Evolutionary conservation across 2,888 invertebrate genomes (phyloP).

Genomic region (Heterodera filipjevi): DNA sequence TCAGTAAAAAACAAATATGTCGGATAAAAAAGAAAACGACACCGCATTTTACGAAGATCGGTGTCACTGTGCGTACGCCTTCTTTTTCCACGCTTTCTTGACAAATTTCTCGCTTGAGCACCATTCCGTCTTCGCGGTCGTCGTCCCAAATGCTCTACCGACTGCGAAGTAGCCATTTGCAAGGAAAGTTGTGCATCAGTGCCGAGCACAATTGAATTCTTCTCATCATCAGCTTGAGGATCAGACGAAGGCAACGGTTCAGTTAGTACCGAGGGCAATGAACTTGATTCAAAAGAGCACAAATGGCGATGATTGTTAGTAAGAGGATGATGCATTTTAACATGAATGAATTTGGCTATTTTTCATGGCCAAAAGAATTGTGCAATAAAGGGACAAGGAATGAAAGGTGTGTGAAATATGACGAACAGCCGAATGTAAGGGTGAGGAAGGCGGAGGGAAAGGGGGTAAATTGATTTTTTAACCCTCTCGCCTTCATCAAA

Average conservation of each 20-base stretch:
- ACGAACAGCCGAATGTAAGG: slow-evolving; percentile 22
- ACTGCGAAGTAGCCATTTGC: slow-evolving; percentile 17
- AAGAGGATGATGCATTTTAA: slow-evolving; percentile 3
- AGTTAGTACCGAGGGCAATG: slow-evolving; percentile 35
- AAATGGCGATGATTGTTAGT: slow-evolving; percentile 15
- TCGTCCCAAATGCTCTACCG: slow-evolving; percentile 16
- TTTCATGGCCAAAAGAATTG: slow-evolving; percentile 10
- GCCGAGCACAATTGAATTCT: slow-evolving; percentile 23
- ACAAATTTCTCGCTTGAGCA: not conserved
- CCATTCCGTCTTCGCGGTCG: slow-evolving; percentile 22
- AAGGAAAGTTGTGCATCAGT: slow-evolving; percentile 1
- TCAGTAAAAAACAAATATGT: too few species aligned
- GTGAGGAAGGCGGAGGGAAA: not conserved
- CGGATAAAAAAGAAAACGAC: too few species aligned
- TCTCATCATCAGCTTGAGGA: slow-evolving; percentile 25
- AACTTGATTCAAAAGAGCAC: slow-evolving; percentile 35
- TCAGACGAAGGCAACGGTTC: slow-evolving; percentile 29
- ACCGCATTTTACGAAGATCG: slow-evolving; percentile 37
- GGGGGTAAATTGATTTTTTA: slow-evolving; percentile 18
- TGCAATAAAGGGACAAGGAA: not conserved
- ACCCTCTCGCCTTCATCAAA: not conserved
- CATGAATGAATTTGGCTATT: slow-evolving; percentile 3
- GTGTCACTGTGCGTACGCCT: slow-evolving; percentile 36
- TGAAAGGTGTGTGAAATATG: not conserved
- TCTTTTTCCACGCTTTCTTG: not conserved